Percentiles rank a stretch among this genome's conserved stretches.
Conservation (phyloP, 2,888 invertebrate genomes). For the Clunio marinus region DNA sequence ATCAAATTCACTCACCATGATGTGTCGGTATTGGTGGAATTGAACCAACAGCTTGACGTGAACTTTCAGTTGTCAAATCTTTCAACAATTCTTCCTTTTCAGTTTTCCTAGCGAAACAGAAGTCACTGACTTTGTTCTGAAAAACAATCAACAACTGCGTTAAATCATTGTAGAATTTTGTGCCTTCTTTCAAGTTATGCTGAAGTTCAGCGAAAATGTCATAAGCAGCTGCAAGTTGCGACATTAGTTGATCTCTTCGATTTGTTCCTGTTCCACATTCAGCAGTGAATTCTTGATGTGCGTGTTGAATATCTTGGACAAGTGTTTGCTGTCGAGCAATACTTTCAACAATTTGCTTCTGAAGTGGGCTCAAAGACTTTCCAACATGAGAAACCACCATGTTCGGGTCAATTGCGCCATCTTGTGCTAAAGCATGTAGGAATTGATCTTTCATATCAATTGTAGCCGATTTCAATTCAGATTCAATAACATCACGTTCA, state of each 20-base stretch:
- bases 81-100: constrained; percentile 97
- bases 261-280: constrained; percentile 63
- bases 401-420: constrained; percentile 73
- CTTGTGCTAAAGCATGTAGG: constrained; percentile 67
- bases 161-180: constrained; percentile 91
- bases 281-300: constrained; percentile 49
- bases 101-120: constrained; percentile 96
- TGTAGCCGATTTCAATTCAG: constrained; percentile 73
- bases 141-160: constrained; percentile 90
- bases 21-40: constrained; percentile 57
- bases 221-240: constrained; percentile 82
- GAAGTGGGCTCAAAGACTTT: constrained; percentile 69
- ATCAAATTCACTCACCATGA: constrained; percentile 47
- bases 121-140: constrained; percentile 97
- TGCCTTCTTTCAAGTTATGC: constrained; percentile 89
- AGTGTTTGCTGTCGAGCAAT: constrained; percentile 66
- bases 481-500: constrained; percentile 85
- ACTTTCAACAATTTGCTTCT: constrained; percentile 72
- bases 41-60: constrained; percentile 58
- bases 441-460: constrained; percentile 80
- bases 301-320: constrained; percentile 63
- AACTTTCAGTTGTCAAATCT: constrained; percentile 82
- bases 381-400: constrained; percentile 69
- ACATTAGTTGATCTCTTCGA: constrained; percentile 72
- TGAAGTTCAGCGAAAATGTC: constrained; percentile 90